Evolutionary conservation across 2,888 invertebrate genomes (phyloP), one percentile per base, ranked within the genome.

Genomic region (Ochropleura leucogaster): DNA sequence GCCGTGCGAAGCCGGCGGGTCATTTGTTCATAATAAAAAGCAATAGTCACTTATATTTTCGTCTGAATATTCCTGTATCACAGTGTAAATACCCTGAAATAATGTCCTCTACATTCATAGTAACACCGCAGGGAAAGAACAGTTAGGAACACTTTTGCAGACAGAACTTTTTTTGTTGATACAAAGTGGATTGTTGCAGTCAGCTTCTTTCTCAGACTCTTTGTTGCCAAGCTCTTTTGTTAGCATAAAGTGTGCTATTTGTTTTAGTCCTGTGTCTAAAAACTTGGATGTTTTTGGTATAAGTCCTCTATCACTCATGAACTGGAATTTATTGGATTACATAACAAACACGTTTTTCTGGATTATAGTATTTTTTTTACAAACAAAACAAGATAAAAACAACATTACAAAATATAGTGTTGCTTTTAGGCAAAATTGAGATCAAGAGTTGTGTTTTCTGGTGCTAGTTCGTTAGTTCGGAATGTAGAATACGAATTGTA

Each of bases 121-220:
- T 16, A 46, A 78, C 64, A 64, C 79, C 47, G 4, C 63, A 57
- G 71, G 40, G 51, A 65, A 60, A 42, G 49, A 65, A 65, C 64
- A 42, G 68, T 81, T 57, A 30, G 68, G 30, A 71, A 47, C 40
- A 80, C 77, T 80, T 71, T 80, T 59, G 20, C 12, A 57, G 71
- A 68, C 72, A 40, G 49, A 81, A 77, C 76, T 72, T 81, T 80
- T 79, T 80, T 80, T 68, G 71, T 74, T 80, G 42, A 46, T 68
- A 68, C 67, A 80, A 77, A 81, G 77, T 81, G 77, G 68, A 71
- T 71, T 81, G 80, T 68, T 66, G 64, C 72, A 68, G 68, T 60
- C 71, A 76, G 42, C 60, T 71, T 77, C 60, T 65, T 71, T 72
- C 60, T 65, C 12, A 65, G 60, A 65, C 68, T 80, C 67, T 77